These are phyloP conservation scores for Alfaro cultratus DNA, from an alignment of 2,797 vertebrate species.

Conservation along the genomic window DNA sequence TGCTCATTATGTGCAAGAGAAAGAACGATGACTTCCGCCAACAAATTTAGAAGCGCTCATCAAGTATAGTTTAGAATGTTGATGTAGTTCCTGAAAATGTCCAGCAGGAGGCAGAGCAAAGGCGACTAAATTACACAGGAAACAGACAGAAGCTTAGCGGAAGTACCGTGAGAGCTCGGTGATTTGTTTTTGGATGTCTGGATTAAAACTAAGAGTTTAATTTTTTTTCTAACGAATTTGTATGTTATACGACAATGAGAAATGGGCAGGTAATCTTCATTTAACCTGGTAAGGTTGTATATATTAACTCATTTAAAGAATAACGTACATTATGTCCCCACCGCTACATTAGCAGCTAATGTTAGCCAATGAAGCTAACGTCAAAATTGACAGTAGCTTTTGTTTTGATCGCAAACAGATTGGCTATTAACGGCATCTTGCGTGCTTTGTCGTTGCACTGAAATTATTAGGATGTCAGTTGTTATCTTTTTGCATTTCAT, in stretches of 20 bases:
- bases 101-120: constrained; percentile 43
- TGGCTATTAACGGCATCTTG: background rate
- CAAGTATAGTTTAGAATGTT: background rate
- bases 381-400: constrained; percentile 51
- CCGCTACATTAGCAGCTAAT: constrained; percentile 41
- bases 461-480: accelerated
- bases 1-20: background rate
- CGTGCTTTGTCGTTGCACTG: background rate
- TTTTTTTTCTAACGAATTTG: constrained; percentile 3
- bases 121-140: constrained; percentile 35
- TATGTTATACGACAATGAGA: constrained; percentile 14
- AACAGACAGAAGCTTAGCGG: constrained; percentile 45
- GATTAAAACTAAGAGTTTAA: background rate
- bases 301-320: background rate
- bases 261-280: constrained; percentile 73
- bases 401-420: constrained; percentile 70
- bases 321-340: no score
- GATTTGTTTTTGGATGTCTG: constrained; percentile 9
- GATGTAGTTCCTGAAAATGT: background rate
- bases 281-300: constrained; percentile 46
- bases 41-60: background rate
- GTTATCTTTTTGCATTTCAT: background rate
- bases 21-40: background rate
- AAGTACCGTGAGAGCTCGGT: constrained; percentile 45
- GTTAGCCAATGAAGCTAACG: constrained; percentile 57